These are phyloP conservation scores for Ciconia nigra DNA, from an alignment of 2,797 vertebrate genomes.

Conservation along the genomic window DNA sequence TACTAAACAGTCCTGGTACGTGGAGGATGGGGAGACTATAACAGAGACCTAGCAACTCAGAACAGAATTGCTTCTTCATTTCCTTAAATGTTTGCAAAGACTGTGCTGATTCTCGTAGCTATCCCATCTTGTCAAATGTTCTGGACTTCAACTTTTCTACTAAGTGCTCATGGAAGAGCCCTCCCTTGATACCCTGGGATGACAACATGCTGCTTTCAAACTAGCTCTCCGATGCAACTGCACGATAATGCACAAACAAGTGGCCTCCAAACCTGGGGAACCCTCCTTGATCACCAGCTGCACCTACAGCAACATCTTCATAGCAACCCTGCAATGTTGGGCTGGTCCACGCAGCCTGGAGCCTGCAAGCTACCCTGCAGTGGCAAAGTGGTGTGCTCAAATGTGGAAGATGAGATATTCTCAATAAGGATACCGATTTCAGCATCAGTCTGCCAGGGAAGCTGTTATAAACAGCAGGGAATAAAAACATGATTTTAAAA, in stretches of 20 bases:
- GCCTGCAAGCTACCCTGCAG: neutral
- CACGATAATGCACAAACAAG: neutral
- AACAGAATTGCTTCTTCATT: neutral
- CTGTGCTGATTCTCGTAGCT: rapidly evolving
- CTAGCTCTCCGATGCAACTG: neutral
- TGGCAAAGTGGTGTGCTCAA: neutral
- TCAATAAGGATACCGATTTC: slow-evolving; percentile 20
- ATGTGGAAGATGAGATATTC: slow-evolving; percentile 13
- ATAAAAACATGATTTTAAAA: slow-evolving; percentile 58
- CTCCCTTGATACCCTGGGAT: neutral
- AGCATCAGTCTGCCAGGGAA: slow-evolving; percentile 19
- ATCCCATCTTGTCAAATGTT: neutral
- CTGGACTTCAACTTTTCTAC: neutral
- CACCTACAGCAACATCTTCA: neutral
- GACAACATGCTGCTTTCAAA: neutral
- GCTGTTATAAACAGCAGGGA: slow-evolving; percentile 39
- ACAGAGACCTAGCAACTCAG: neutral
- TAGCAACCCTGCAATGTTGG: neutral
- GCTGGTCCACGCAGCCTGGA: neutral
- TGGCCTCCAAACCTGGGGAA: neutral
- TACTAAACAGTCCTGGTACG: neutral
- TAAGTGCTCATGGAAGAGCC: neutral
- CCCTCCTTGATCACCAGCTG: neutral
- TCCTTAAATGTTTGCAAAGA: neutral
- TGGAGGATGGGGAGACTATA: neutral